A percentile compares a stretch with the other conserved stretches of the same genome.
Conservation (phyloP, 2,797 vertebrate genomes). For the Argyrosomus regius region DNA sequence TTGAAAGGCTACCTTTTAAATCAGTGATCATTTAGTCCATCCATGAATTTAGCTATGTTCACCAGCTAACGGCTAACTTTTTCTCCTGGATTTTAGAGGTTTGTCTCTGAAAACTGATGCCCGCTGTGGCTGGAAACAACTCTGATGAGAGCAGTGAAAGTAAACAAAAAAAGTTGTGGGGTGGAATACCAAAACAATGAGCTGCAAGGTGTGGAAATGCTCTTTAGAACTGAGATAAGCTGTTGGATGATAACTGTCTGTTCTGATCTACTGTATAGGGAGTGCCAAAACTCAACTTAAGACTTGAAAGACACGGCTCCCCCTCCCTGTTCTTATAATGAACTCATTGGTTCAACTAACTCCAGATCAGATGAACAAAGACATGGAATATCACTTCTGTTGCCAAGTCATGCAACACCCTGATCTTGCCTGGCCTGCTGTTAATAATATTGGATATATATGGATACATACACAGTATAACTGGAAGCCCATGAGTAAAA, state of each 20-base stretch:
- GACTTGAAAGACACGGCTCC: neutral
- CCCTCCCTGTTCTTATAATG: neutral
- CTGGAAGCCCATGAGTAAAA: conserved; percentile 5
- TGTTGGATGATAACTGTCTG: neutral
- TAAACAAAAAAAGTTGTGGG: no score
- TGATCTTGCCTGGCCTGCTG: neutral
- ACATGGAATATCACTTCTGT: conserved; percentile 16
- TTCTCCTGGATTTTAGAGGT: no score
- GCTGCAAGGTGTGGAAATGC: no score
- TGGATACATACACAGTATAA: neutral
- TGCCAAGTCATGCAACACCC: conserved; percentile 1
- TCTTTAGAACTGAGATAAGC: no score
- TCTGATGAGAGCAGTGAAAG: no score
- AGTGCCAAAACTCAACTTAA: neutral
- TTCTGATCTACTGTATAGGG: neutral
- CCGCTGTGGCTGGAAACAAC: no score
- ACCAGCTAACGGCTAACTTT: no score
- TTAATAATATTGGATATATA: conserved; percentile 4
- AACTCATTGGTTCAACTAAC: conserved; percentile 2
- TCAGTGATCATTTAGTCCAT: neutral
- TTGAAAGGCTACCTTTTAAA: neutral
- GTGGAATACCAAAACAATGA: no score
- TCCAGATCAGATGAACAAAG: conserved; percentile 12
- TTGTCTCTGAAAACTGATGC: no score
- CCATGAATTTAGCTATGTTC: neutral